A percentile compares a stretch with the other conserved stretches of the same genome.
Evolutionary conservation across 2,797 vertebrate species (phyloP).

Genomic region (Nannoperca australis): DNA sequence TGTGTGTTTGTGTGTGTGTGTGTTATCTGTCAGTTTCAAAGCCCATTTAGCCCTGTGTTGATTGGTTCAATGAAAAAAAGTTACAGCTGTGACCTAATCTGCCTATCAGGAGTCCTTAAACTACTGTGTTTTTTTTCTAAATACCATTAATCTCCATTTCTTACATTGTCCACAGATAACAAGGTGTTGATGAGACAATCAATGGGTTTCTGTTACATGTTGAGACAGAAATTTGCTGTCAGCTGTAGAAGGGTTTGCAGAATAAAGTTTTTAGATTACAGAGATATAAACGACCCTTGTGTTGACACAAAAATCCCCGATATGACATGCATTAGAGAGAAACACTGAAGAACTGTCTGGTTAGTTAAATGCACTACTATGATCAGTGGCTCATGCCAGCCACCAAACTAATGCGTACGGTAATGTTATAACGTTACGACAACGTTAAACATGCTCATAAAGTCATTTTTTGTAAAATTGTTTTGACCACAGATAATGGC

Average conservation of each 20-base stretch:
- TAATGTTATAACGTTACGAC: no score
- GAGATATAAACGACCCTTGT: neutral
- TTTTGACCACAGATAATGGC: no score
- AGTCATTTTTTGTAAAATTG: no score
- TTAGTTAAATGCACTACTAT: neutral
- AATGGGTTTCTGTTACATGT: constrained; percentile 18
- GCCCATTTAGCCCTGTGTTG: constrained; percentile 12
- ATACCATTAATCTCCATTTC: constrained; percentile 45
- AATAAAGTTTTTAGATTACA: neutral
- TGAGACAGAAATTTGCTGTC: constrained; percentile 17
- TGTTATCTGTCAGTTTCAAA: constrained; percentile 27
- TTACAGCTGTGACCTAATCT: constrained; percentile 23
- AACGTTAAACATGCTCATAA: no score
- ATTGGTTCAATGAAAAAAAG: constrained; percentile 29
- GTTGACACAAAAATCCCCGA: neutral
- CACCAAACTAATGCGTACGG: no score
- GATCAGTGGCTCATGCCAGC: no score
- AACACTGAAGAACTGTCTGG: neutral
- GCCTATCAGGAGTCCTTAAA: neutral
- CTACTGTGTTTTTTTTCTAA: constrained; percentile 21
- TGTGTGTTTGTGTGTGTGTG: neutral
- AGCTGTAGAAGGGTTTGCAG: constrained; percentile 8
- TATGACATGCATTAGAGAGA: neutral
- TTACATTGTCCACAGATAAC: constrained; percentile 32
- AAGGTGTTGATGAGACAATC: constrained; percentile 56